Conservation (phyloP, 2,888 invertebrate genomes). For the Macroteleia sp. region DNA sequence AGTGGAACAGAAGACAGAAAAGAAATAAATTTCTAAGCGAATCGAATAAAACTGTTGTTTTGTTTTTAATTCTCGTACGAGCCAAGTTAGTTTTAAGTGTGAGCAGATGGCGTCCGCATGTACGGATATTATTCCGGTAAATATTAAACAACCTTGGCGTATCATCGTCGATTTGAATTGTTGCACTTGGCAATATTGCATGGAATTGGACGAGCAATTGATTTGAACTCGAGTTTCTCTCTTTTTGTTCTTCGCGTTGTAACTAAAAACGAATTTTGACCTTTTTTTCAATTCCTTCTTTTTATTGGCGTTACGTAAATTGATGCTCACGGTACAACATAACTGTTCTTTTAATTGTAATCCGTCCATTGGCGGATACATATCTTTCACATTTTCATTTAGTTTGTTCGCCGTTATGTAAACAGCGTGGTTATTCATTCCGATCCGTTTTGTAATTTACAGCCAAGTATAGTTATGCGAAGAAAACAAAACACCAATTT, state of each 20-base stretch:
- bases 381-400: conserved; percentile 43
- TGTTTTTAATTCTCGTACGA: neutral
- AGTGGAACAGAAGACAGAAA: neutral
- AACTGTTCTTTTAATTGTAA: conserved; percentile 36
- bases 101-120: conserved; percentile 28
- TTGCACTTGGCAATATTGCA: conserved; percentile 45
- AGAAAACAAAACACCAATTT: conserved; percentile 24
- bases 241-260: no score
- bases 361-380: conserved; percentile 17
- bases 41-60: no score
- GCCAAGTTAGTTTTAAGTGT: conserved; percentile 14
- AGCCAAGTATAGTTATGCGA: conserved; percentile 26
- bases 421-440: conserved; percentile 44
- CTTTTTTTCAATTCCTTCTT: neutral
- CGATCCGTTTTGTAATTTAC: conserved; percentile 40
- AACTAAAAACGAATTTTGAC: conserved; percentile 2
- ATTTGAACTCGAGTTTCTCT: neutral
- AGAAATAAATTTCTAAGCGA: no score
- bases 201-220: conserved; percentile 31
- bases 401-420: conserved; percentile 33
- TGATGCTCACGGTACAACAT: neutral
- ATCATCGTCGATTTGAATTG: conserved; percentile 68
- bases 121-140: conserved; percentile 13
- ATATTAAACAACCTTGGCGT: conserved; percentile 50
- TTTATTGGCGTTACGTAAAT: neutral